Conservation (phyloP, 2,797 vertebrate species). For the Phrynocephalus guinanensis region DNA sequence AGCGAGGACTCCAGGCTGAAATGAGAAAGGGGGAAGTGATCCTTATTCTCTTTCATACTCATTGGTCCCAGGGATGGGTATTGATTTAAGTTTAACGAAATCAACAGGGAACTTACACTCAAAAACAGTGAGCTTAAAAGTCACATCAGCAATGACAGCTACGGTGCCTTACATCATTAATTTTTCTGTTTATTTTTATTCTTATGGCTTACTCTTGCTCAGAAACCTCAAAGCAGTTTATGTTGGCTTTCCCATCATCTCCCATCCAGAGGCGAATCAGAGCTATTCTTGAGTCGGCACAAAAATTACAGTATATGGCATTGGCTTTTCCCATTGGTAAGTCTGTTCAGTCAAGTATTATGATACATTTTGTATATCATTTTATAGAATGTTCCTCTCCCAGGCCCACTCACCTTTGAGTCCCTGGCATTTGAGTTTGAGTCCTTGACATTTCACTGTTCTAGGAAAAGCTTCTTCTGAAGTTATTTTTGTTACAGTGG, state of each 20-base stretch:
- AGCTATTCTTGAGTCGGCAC: background rate
- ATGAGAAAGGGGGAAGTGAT: background rate
- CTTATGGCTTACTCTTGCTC: background rate
- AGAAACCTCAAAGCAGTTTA: background rate
- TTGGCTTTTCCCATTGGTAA: background rate
- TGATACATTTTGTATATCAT: background rate
- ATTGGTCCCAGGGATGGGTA: conserved; percentile 6
- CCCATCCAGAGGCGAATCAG: background rate
- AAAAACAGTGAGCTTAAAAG: conserved; percentile 1
- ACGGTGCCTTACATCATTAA: conserved; percentile 28
- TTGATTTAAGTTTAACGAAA: background rate
- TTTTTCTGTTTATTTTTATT: conserved; percentile 7
- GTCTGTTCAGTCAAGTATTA: background rate
- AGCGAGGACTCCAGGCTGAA: conserved; percentile 11
- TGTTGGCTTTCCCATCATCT: background rate
- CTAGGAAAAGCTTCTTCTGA: no score
- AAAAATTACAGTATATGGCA: background rate
- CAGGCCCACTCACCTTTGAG: no score
- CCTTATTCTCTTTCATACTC: conserved; percentile 14
- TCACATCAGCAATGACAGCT: conserved; percentile 3
- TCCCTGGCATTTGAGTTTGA: no score
- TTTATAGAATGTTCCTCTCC: background rate
- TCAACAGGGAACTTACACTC: background rate
- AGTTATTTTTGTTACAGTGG: no score
- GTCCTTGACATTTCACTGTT: no score